A percentile compares a stretch with the other conserved stretches of the same genome.
These are phyloP conservation scores for Stenolophus ochropezus DNA, from an alignment of 2,888 invertebrate genomes.

Conservation along the genomic window DNA sequence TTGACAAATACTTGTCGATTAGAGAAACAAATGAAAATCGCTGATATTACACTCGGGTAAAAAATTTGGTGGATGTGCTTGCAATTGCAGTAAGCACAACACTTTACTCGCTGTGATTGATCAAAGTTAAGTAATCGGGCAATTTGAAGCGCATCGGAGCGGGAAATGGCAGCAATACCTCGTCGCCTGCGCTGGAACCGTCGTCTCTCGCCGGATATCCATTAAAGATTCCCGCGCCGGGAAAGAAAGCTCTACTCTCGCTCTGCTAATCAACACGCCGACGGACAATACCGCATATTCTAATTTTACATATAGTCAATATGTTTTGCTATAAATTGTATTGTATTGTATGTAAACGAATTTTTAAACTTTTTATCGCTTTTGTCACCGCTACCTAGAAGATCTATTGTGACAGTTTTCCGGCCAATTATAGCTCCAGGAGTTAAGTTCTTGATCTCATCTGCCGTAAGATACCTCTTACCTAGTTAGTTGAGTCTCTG, in stretches of 20 bases:
- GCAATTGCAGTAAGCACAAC: constrained; percentile 38
- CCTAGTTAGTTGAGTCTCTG: no score
- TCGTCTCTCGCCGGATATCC: constrained; percentile 62
- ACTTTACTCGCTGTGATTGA: constrained; percentile 60
- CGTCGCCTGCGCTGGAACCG: constrained; percentile 47
- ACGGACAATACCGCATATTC: no score
- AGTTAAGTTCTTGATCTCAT: no score
- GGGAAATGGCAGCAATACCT: constrained; percentile 67
- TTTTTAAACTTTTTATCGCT: no score
- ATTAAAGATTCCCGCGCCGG: constrained; percentile 65
- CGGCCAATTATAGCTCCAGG: no score
- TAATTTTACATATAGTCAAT: no score
- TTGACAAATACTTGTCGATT: constrained; percentile 2
- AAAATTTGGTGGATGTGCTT: not conserved
- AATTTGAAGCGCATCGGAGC: constrained; percentile 64
- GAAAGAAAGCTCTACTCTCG: constrained; percentile 29
- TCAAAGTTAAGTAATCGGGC: constrained; percentile 64
- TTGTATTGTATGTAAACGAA: no score
- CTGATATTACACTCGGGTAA: not conserved
- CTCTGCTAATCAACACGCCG: constrained; percentile 37
- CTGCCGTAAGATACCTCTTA: no score
- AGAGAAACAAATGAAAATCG: constrained; percentile 8
- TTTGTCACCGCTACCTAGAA: no score
- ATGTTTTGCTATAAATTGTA: no score
- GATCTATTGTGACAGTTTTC: no score